Evolutionary conservation across 2,888 invertebrate species (phyloP).

Genomic region (Magallana nippona): DNA sequence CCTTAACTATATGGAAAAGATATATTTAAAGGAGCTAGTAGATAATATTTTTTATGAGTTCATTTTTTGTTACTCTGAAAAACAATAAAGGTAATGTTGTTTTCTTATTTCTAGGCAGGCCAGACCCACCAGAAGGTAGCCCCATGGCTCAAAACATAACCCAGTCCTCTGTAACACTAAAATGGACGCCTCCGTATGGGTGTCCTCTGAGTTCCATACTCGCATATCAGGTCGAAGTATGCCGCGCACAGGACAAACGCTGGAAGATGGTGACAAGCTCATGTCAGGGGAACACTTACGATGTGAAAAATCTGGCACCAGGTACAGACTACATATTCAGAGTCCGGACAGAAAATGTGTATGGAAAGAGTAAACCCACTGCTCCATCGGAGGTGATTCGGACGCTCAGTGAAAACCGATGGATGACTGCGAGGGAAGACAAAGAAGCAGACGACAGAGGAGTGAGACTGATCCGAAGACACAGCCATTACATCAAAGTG

Average conservation of each 20-base stretch:
- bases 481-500: constrained; percentile 62
- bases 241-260: constrained; percentile 54
- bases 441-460: constrained; percentile 56
- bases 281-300: constrained; percentile 71
- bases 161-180: constrained; percentile 70
- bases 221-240: constrained; percentile 68
- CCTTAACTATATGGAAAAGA: no score
- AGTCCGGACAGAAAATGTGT: constrained; percentile 71
- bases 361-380: constrained; percentile 70
- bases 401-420: constrained; percentile 54
- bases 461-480: constrained; percentile 58
- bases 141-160: constrained; percentile 67
- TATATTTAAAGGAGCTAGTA: no score
- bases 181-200: constrained; percentile 78
- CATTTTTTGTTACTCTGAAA: no score
- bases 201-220: constrained; percentile 63
- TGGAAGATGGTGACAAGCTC: constrained; percentile 70
- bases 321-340: constrained; percentile 67
- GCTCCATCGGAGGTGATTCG: constrained; percentile 76
- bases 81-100: background rate
- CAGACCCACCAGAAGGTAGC: constrained; percentile 66
- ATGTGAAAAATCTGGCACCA: constrained; percentile 66
- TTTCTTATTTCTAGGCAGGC: constrained; percentile 64
- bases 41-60: no score
- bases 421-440: constrained; percentile 48